A percentile compares a stretch with the other conserved stretches of the same genome.
Evolutionary conservation across 2,797 vertebrate species (phyloP).

Genomic region (Scomberomorus guttatus): DNA sequence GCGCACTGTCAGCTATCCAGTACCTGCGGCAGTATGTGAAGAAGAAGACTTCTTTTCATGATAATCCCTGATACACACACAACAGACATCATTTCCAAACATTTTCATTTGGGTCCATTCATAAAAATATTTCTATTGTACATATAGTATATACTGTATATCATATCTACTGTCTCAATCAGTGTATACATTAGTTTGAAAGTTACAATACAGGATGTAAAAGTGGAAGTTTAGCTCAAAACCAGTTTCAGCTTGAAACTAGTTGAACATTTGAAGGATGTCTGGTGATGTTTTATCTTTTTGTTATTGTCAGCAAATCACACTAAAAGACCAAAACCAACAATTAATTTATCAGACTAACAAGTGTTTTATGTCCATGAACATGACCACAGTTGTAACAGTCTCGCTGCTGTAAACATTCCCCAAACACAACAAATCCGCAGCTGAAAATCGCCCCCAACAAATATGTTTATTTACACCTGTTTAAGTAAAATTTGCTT

Average conservation of each 20-base stretch:
- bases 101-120: slow-evolving; percentile 76
- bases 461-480: no score
- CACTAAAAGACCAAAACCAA: no score
- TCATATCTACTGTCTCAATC: background rate
- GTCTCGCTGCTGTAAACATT: no score
- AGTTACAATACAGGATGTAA: background rate
- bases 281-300: background rate
- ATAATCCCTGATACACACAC: slow-evolving; percentile 57
- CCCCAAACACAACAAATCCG: no score
- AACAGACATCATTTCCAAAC: slow-evolving; percentile 55
- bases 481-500: no score
- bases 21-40: slow-evolving; percentile 89
- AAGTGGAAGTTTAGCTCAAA: background rate
- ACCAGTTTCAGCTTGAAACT: slow-evolving; percentile 8
- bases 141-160: slow-evolving; percentile 9
- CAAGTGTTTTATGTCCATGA: no score
- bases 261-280: background rate
- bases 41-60: slow-evolving; percentile 71
- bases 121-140: slow-evolving; percentile 32
- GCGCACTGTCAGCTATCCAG: slow-evolving; percentile 95
- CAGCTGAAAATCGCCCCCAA: no score
- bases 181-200: slow-evolving; percentile 1
- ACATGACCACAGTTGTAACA: no score
- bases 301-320: no score
- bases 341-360: no score